phyloP scores from a whole-genome alignment of 1,140 invertebrate genomes.

The Procambarus clarkii region DNA sequence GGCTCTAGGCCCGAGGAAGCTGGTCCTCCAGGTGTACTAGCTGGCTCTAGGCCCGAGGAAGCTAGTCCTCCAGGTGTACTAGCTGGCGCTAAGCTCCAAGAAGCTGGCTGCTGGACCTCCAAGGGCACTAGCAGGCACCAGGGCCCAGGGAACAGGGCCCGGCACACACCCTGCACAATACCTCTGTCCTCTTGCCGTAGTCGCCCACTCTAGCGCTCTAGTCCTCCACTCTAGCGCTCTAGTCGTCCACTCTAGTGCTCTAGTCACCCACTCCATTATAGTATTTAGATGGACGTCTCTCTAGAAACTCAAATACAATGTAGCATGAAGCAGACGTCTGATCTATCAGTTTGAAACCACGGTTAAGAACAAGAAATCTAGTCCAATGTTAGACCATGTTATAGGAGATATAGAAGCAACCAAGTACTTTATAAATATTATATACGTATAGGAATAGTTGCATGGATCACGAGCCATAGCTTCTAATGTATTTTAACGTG shows the following conservation, averaged over 20 bases:
- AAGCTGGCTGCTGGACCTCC: no score
- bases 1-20: no score
- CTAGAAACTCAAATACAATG: not conserved
- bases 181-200: not conserved
- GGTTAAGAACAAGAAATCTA: not conserved
- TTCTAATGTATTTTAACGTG: no score
- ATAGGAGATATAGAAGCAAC: not conserved
- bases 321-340: not conserved
- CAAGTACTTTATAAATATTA: not conserved
- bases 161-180: not conserved
- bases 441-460: not conserved
- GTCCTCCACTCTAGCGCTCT: no score
- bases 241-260: no score
- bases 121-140: no score
- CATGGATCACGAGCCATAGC: not conserved
- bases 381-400: not conserved
- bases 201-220: not conserved
- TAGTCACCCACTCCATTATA: conserved; percentile 6
- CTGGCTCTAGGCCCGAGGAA: no score
- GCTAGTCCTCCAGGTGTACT: no score
- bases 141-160: not conserved
- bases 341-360: not conserved
- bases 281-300: not conserved
- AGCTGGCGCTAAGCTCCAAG: no score
- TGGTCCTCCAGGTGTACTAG: no score